phyloP scores from a whole-genome alignment of 2,113 vertebrate species.

The Zootoca vivipara region DNA sequence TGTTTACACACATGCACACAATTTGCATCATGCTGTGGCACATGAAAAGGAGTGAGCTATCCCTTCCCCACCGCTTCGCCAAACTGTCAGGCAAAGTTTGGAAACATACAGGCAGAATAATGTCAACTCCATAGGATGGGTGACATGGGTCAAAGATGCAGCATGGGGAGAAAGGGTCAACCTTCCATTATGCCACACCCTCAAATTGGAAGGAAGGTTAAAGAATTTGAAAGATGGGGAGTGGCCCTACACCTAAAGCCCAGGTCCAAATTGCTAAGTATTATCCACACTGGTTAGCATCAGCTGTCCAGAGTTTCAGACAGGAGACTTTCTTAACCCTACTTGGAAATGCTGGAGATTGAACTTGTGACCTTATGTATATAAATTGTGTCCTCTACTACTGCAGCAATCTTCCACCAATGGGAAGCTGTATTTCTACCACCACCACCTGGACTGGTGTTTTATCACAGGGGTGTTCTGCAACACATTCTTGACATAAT shows the following conservation, averaged over 20 bases:
- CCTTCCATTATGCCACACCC: background rate
- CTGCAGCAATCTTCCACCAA: too few relatives aligned
- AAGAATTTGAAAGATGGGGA: background rate
- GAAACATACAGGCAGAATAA: background rate
- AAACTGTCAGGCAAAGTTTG: background rate
- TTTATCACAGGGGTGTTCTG: too few relatives aligned
- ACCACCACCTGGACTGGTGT: too few relatives aligned
- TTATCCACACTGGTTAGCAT: background rate
- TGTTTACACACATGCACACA: background rate
- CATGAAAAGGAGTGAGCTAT: too few relatives aligned
- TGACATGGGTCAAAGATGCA: background rate
- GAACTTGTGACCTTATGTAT: too few relatives aligned
- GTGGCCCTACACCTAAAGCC: background rate
- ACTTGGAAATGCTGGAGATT: too few relatives aligned
- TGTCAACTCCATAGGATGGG: background rate
- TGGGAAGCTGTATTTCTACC: too few relatives aligned
- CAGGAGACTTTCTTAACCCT: background rate
- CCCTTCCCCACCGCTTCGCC: background rate
- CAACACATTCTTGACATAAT: too few relatives aligned
- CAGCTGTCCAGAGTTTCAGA: background rate
- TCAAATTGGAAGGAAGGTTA: background rate
- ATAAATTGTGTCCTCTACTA: too few relatives aligned
- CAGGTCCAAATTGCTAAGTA: background rate
- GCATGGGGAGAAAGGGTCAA: background rate
- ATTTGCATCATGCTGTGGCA: background rate